phyloP scores from a whole-genome alignment of 2,113 vertebrate genomes.

The Carassius auratus region DNA sequence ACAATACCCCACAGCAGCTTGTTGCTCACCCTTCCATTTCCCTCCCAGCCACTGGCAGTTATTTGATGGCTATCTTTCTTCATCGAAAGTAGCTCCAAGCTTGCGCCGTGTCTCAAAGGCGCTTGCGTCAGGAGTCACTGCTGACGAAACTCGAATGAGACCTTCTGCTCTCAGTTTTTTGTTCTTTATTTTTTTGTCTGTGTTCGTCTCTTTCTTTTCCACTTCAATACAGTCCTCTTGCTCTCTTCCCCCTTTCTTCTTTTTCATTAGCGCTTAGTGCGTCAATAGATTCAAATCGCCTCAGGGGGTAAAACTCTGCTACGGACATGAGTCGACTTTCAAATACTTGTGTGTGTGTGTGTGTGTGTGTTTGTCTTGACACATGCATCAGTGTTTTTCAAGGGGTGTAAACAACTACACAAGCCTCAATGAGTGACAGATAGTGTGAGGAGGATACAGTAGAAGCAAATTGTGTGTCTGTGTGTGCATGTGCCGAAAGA shows the following conservation, averaged over 20 bases:
- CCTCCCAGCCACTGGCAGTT: constrained; percentile 54
- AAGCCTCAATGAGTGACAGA: background rate
- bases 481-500: background rate
- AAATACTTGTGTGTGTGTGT: constrained; percentile 13
- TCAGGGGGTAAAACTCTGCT: constrained; percentile 44
- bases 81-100: constrained; percentile 50
- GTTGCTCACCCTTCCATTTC: constrained; percentile 53
- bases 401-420: constrained; percentile 31
- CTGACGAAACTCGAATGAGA: constrained; percentile 38
- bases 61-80: constrained; percentile 65
- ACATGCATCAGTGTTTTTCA: constrained; percentile 30
- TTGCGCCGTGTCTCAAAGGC: constrained; percentile 11
- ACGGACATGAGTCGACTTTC: constrained; percentile 45
- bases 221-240: background rate
- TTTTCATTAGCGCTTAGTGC: constrained; percentile 53
- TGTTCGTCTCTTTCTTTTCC: background rate
- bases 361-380: background rate
- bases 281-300: constrained; percentile 55
- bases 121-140: constrained; percentile 8
- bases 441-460: background rate
- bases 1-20: constrained; percentile 53
- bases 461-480: background rate
- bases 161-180: constrained; percentile 21
- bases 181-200: background rate
- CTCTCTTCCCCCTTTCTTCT: background rate